These are phyloP conservation scores for Carlito syrichta DNA, from an alignment of 2,113 vertebrate genomes.

Conservation along the genomic window DNA sequence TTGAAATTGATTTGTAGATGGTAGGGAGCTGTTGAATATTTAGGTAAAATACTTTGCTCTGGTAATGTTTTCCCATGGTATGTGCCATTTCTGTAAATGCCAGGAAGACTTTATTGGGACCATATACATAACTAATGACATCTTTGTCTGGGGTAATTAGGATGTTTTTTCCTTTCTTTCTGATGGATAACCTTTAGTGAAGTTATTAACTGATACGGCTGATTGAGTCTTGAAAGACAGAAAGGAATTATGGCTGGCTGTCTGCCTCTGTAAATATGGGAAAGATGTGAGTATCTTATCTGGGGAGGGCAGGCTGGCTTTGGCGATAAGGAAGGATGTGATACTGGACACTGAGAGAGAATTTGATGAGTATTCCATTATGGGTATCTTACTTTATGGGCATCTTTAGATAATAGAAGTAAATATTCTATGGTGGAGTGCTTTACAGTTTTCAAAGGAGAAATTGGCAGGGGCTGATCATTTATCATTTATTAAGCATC, in stretches of 20 bases:
- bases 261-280: background rate
- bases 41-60: background rate
- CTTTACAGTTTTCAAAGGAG: slow-evolving; percentile 40
- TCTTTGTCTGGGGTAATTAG: slow-evolving; percentile 11
- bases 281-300: background rate
- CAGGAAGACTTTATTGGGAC: background rate
- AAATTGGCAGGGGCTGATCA: slow-evolving; percentile 3
- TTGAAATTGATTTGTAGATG: background rate
- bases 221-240: slow-evolving; percentile 6
- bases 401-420: slow-evolving; percentile 17
- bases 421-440: background rate
- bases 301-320: background rate
- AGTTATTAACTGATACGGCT: slow-evolving; percentile 38
- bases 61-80: background rate
- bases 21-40: background rate
- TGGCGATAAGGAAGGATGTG: background rate
- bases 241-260: background rate
- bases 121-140: background rate
- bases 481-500: background rate
- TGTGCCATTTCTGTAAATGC: background rate
- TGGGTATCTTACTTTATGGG: background rate
- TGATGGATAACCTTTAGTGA: slow-evolving; percentile 42
- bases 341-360: background rate
- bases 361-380: background rate
- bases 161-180: background rate